A percentile compares a stretch with the other conserved stretches of the same genome.
Conservation (phyloP, 2,797 vertebrate genomes). For the Gambusia yucatana region DNA sequence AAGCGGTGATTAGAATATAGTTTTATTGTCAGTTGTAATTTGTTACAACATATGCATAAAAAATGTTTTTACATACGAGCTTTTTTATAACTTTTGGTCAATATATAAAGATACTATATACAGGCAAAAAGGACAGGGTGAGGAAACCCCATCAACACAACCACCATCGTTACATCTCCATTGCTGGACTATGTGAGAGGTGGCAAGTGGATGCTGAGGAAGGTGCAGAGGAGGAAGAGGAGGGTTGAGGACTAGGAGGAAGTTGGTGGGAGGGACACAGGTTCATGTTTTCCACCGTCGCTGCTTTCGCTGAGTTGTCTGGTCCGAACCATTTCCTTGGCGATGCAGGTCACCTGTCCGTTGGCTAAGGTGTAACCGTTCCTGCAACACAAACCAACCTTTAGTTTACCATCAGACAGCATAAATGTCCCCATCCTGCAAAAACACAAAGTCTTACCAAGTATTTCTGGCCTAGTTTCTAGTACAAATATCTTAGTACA, state of each 20-base stretch:
- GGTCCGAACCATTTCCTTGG: slow-evolving; percentile 79
- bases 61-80: slow-evolving; percentile 48
- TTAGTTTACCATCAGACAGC: background rate
- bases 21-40: slow-evolving; percentile 46
- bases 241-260: slow-evolving; percentile 59
- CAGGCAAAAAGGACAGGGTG: slow-evolving; percentile 34
- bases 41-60: slow-evolving; percentile 52
- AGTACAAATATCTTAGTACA: no score
- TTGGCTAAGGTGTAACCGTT: slow-evolving; percentile 79
- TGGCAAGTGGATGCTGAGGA: slow-evolving; percentile 38
- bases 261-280: slow-evolving; percentile 42
- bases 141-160: slow-evolving; percentile 31
- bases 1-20: slow-evolving; percentile 19
- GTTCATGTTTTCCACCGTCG: slow-evolving; percentile 74
- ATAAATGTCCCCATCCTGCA: background rate
- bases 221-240: background rate
- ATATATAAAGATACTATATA: slow-evolving; percentile 65
- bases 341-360: slow-evolving; percentile 80
- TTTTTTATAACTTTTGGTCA: slow-evolving; percentile 60
- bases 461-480: no score
- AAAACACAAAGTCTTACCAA: no score
- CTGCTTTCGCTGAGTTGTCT: slow-evolving; percentile 77
- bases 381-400: slow-evolving; percentile 63
- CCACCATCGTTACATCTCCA: slow-evolving; percentile 55
- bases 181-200: slow-evolving; percentile 43